A percentile compares a stretch with the other conserved stretches of the same genome.
Conservation (phyloP, 2,888 invertebrate genomes). For the Phrixothrix hirtus region DNA sequence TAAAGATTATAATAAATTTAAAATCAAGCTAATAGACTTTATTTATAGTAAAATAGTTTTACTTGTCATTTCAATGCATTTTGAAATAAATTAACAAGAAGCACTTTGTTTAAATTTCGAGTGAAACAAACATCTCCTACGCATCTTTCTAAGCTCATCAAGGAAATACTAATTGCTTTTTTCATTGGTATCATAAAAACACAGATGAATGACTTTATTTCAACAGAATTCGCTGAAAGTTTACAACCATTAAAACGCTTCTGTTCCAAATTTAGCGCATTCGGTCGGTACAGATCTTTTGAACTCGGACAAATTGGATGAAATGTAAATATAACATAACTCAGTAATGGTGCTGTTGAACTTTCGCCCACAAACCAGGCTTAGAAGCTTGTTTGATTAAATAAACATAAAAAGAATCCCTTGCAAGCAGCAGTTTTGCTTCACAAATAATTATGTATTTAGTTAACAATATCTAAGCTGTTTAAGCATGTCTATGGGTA, state of each 20-base stretch:
- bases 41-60: conserved; percentile 4
- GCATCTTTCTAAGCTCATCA: neutral
- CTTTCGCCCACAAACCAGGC: conserved; percentile 10
- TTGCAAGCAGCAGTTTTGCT: too few species aligned
- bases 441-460: too few species aligned
- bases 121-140: neutral
- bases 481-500: too few species aligned
- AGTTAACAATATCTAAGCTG: too few species aligned
- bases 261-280: conserved; percentile 16
- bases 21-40: conserved; percentile 13
- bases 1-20: conserved; percentile 7
- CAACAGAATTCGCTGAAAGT: conserved; percentile 2
- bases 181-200: conserved; percentile 7
- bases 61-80: neutral
- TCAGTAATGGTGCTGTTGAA: conserved; percentile 20
- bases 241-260: conserved; percentile 6
- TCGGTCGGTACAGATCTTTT: conserved; percentile 16
- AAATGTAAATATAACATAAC: conserved; percentile 24
- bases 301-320: conserved; percentile 22
- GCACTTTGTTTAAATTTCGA: neutral
- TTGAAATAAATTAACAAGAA: neutral
- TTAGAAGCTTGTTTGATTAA: too few species aligned
- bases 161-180: neutral
- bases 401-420: too few species aligned
- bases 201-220: conserved; percentile 6